phyloP scores from a whole-genome alignment of 2,797 vertebrate genomes.

The Diplodus puntazzo region DNA sequence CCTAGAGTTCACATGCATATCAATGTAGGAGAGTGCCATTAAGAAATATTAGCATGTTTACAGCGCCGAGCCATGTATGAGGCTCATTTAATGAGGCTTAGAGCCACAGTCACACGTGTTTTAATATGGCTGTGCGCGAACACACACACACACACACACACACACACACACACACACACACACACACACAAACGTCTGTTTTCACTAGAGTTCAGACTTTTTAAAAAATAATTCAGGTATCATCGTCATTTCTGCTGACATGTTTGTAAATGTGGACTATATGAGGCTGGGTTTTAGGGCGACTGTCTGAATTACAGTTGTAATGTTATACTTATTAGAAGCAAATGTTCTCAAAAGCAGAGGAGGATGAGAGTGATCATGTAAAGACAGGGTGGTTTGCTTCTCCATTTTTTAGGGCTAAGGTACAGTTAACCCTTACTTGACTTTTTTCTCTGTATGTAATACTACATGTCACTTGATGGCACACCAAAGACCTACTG shows the following conservation, averaged over 20 bases:
- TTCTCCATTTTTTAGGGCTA: neutral
- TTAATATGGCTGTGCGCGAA: constrained; percentile 2
- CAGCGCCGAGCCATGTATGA: constrained; percentile 68
- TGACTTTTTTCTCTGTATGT: neutral
- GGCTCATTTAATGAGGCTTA: constrained; percentile 79
- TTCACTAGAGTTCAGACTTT: constrained; percentile 1
- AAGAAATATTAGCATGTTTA: constrained; percentile 85
- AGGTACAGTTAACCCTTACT: neutral
- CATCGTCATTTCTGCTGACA: constrained; percentile 22
- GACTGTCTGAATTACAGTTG: constrained; percentile 16
- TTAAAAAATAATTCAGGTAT: constrained; percentile 2
- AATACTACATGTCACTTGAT: neutral
- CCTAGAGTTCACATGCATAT: constrained; percentile 77
- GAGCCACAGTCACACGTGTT: constrained; percentile 66
- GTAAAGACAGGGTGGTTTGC: neutral
- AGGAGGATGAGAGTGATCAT: neutral
- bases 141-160: neutral
- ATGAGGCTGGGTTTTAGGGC: constrained; percentile 19
- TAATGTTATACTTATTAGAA: constrained; percentile 42
- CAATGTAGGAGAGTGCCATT: constrained; percentile 75
- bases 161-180: constrained; percentile 7
- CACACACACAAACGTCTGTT: constrained; percentile 5
- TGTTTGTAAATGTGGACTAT: constrained; percentile 41
- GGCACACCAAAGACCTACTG: neutral
- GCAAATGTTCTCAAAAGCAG: constrained; percentile 40